These are phyloP conservation scores for Remorina albescens DNA, from an alignment of 2,797 vertebrate species.

Conservation along the genomic window DNA sequence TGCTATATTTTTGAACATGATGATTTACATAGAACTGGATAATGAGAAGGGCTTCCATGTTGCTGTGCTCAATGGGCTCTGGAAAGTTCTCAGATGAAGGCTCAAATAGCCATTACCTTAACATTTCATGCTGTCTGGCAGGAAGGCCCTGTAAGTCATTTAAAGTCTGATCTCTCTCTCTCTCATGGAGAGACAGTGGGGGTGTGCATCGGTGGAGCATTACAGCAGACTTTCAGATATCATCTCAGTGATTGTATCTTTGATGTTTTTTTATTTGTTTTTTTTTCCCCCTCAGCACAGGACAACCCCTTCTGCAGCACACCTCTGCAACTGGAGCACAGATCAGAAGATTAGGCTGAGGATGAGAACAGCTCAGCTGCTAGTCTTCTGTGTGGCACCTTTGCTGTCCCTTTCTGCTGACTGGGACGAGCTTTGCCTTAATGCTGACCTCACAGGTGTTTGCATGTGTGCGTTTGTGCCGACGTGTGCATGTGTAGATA, in stretches of 20 bases:
- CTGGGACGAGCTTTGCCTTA: conserved; percentile 8
- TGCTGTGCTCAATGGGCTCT: conserved; percentile 13
- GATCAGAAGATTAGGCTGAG: conserved; percentile 63
- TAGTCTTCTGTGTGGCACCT: conserved; percentile 54
- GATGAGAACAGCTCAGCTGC: conserved; percentile 63
- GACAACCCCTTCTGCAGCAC: conserved; percentile 42
- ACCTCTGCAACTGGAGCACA: conserved; percentile 49
- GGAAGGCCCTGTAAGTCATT: conserved; percentile 30
- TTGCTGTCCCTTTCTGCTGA: conserved; percentile 59
- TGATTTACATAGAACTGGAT: conserved; percentile 29
- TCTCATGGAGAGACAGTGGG: conserved; percentile 28
- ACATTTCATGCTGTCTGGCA: conserved; percentile 43
- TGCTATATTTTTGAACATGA: conserved; percentile 26
- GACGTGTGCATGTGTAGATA: conserved; percentile 7
- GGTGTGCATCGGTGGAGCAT: conserved; percentile 29
- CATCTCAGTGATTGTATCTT: conserved; percentile 32
- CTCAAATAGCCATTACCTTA: conserved; percentile 36
- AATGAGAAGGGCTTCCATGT: conserved; percentile 30
- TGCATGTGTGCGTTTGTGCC: conserved; percentile 26
- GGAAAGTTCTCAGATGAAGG: conserved; percentile 42
- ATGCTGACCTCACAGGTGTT: conserved; percentile 62
- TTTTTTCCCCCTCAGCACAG: conserved; percentile 44
- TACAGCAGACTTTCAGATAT: conserved; percentile 47
- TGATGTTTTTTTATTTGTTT: conserved; percentile 47
- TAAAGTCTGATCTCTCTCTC: conserved; percentile 27